Percentiles rank a stretch among this genome's conserved stretches.
Evolutionary conservation across 2,888 invertebrate species (phyloP).

Genomic region (Opisthograptis luteolata): DNA sequence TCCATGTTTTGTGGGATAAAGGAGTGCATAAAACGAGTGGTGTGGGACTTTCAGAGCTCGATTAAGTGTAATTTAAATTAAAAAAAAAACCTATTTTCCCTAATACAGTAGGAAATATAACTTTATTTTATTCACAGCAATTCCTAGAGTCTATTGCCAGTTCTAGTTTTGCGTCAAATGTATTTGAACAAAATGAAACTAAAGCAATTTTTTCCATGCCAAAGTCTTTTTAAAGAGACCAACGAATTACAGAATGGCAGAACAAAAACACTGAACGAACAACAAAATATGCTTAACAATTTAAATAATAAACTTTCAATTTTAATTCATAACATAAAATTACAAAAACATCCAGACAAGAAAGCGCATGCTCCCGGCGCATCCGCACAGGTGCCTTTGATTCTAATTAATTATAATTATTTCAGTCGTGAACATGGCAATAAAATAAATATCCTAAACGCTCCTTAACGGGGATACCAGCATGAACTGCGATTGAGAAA

Average conservation of each 20-base stretch:
- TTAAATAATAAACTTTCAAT: conserved; percentile 8
- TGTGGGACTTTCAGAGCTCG: no score
- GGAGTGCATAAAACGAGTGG: no score
- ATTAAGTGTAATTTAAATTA: no score
- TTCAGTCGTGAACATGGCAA: conserved; percentile 43
- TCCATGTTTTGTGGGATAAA: no score
- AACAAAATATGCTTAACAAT: background rate
- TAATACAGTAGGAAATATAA: no score
- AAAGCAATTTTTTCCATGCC: no score
- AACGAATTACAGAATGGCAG: background rate
- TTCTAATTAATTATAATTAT: conserved; percentile 45
- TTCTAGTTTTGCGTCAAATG: no score
- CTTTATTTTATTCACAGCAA: no score
- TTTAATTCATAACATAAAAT: conserved; percentile 17
- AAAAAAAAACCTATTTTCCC: no score
- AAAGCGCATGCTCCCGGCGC: conserved; percentile 28
- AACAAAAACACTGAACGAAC: background rate
- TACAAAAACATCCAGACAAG: conserved; percentile 11
- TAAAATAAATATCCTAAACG: conserved; percentile 46
- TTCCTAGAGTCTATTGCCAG: no score
- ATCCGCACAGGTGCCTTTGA: conserved; percentile 43
- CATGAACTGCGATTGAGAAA: conserved; percentile 5
- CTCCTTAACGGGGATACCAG: conserved; percentile 34
- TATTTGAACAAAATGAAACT: no score
- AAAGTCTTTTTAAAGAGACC: background rate